Evolutionary conservation across 2,113 vertebrate genomes (phyloP).

Genomic region (Pelvicachromis taeniatus): DNA sequence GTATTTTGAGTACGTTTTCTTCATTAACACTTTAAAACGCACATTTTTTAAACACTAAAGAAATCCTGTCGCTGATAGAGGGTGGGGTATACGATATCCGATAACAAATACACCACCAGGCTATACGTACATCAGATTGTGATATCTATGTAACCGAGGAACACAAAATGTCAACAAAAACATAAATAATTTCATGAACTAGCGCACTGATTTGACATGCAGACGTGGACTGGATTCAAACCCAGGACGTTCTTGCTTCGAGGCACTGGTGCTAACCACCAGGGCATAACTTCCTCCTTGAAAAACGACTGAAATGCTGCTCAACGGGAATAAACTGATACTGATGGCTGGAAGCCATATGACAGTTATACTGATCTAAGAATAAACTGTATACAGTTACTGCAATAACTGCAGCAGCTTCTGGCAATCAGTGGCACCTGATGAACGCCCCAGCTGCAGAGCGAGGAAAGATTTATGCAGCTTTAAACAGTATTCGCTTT

Average conservation of each 20-base stretch:
- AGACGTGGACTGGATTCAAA: neutral
- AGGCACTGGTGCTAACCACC: neutral
- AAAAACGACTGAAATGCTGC: neutral
- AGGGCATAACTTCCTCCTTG: neutral
- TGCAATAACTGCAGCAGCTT: neutral
- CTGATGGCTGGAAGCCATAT: neutral
- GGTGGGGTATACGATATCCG: neutral
- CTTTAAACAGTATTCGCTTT: neutral
- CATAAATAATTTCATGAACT: neutral
- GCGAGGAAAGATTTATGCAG: neutral
- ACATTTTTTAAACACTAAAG: neutral
- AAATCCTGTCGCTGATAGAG: neutral
- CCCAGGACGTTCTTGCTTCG: neutral
- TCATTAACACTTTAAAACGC: neutral
- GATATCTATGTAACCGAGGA: neutral
- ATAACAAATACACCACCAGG: neutral
- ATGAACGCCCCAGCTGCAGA: neutral
- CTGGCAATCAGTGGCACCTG: neutral
- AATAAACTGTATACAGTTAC: neutral
- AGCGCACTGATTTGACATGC: neutral
- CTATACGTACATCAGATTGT: neutral
- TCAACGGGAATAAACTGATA: neutral
- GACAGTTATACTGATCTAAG: neutral
- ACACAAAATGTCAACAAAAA: neutral
- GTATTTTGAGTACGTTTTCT: neutral